A percentile compares a stretch with the other conserved stretches of the same genome.
Evolutionary conservation across 1,140 invertebrate genomes (phyloP).

Genomic region (Neodiprion lecontei): DNA sequence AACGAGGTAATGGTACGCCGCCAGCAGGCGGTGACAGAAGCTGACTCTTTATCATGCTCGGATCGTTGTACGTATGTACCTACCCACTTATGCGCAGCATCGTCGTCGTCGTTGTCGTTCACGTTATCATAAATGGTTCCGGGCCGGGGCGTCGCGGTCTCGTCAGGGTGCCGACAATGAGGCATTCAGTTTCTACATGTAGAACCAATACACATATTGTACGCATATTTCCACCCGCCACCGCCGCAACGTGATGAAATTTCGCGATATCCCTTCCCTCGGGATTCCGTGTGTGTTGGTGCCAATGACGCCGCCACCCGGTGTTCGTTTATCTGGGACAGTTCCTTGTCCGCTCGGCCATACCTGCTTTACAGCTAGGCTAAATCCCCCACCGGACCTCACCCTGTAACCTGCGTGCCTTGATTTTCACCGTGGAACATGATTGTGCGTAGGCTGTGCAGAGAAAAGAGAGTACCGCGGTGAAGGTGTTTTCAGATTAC

Average conservation of each 20-base stretch:
- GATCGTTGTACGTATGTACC: background rate
- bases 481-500: too few relatives aligned
- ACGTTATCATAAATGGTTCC: background rate
- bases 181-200: background rate
- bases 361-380: too few relatives aligned
- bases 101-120: too few relatives aligned
- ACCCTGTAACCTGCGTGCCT: too few relatives aligned
- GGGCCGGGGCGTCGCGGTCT: slow-evolving; percentile 2
- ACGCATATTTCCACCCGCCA: background rate
- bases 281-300: background rate
- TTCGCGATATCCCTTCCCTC: slow-evolving; percentile 18
- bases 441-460: too few relatives aligned
- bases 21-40: slow-evolving; percentile 6
- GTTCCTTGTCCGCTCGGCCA: background rate
- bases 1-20: background rate
- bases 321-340: background rate
- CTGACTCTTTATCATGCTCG: background rate
- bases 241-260: slow-evolving; percentile 22
- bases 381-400: too few relatives aligned
- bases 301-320: background rate
- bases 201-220: too few relatives aligned
- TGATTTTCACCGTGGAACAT: too few relatives aligned
- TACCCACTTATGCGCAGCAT: too few relatives aligned
- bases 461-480: too few relatives aligned
- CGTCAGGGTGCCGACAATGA: slow-evolving; percentile 7